These are phyloP conservation scores for Seriola rivoliana DNA, from an alignment of 2,113 vertebrate genomes.

Conservation along the genomic window DNA sequence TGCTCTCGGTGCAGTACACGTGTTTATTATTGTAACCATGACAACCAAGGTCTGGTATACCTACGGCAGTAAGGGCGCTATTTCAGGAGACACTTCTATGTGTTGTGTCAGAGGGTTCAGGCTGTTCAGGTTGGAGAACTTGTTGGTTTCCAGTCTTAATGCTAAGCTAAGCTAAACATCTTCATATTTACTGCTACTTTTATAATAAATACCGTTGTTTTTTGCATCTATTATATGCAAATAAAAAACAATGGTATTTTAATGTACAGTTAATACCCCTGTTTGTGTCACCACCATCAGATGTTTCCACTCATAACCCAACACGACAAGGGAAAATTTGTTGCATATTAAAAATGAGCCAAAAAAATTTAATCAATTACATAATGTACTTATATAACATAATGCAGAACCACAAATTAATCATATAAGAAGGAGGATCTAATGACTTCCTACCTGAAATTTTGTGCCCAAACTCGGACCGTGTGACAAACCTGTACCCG, in stretches of 20 bases:
- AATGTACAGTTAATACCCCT: background rate
- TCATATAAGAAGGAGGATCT: slow-evolving; percentile 28
- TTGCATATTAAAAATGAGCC: background rate
- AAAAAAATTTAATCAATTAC: slow-evolving; percentile 13
- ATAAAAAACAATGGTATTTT: no score
- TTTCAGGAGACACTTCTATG: no score
- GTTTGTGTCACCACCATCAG: background rate
- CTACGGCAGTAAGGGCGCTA: no score
- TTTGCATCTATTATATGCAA: background rate
- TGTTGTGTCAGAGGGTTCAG: no score
- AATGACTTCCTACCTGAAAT: slow-evolving; percentile 32
- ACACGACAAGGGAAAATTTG: slow-evolving; percentile 17
- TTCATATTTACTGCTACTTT: background rate
- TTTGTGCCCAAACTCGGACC: slow-evolving; percentile 34
- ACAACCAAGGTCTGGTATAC: no score
- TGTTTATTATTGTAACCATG: no score
- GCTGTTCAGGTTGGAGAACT: no score
- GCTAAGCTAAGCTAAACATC: background rate
- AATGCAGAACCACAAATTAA: slow-evolving; percentile 27
- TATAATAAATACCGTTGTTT: background rate
- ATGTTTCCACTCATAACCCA: slow-evolving; percentile 13
- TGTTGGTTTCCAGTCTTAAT: background rate
- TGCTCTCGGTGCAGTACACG: no score
- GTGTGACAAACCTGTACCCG: slow-evolving; percentile 41
- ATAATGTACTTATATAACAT: slow-evolving; percentile 33